Conservation (phyloP, 2,888 invertebrate species). For the Fragum sueziense region DNA sequence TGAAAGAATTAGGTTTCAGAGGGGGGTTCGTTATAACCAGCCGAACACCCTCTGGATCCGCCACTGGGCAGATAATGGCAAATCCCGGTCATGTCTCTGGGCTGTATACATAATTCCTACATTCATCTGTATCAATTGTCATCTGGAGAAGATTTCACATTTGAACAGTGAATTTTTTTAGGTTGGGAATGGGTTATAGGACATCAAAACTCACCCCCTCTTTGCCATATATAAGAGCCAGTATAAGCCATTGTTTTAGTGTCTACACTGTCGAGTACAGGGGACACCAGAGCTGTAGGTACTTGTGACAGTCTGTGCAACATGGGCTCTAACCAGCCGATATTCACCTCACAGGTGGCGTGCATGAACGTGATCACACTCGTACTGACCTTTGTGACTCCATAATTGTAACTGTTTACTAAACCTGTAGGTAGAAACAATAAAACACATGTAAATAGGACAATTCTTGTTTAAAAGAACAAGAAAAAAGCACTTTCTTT, state of each 20-base stretch:
- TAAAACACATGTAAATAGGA: not conserved
- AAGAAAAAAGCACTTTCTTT: too few relatives aligned
- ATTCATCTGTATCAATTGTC: too few relatives aligned
- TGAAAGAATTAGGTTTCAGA: too few relatives aligned
- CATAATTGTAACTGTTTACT: conserved; percentile 62
- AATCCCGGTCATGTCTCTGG: too few relatives aligned
- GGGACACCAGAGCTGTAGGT: conserved; percentile 80
- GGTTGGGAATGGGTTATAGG: too few relatives aligned
- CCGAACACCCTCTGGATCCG: too few relatives aligned
- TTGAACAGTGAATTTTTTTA: too few relatives aligned
- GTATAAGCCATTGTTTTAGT: conserved; percentile 82
- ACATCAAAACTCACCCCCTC: conserved; percentile 80
- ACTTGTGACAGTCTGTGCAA: conserved; percentile 77
- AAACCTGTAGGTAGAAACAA: too few relatives aligned
- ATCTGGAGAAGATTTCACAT: too few relatives aligned
- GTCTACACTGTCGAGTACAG: conserved; percentile 83
- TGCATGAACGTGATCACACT: conserved; percentile 71
- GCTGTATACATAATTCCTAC: too few relatives aligned
- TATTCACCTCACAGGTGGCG: conserved; percentile 72
- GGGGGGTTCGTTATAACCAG: too few relatives aligned
- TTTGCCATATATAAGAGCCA: conserved; percentile 78
- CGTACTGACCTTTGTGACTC: conserved; percentile 78
- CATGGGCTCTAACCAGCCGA: conserved; percentile 82
- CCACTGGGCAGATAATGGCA: too few relatives aligned
- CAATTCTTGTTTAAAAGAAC: not conserved